phyloP scores from a whole-genome alignment of 64 coral and sea anemone genomes.

The Montipora sp. region DNA sequence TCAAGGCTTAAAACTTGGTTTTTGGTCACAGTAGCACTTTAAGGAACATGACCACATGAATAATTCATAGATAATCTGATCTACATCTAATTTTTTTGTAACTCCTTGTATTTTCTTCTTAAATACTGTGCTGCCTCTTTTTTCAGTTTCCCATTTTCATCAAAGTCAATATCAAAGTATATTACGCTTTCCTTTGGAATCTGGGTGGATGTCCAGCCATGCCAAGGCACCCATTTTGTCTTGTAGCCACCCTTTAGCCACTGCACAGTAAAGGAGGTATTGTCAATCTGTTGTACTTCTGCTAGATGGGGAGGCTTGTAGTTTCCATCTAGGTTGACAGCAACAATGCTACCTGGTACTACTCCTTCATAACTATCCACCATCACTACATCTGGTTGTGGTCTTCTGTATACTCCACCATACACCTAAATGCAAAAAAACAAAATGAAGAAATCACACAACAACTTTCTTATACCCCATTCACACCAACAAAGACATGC shows the following conservation, averaged over 20 bases:
- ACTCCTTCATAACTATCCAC: neutral
- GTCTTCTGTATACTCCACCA: conserved; percentile 10
- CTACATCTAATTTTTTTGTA: conserved; percentile 3
- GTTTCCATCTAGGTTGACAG: conserved; percentile 13
- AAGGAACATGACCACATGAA: no score
- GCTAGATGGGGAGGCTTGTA: conserved; percentile 25
- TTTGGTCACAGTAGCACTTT: no score
- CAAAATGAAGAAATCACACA: no score
- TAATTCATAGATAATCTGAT: neutral
- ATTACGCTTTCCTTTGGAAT: conserved; percentile 46
- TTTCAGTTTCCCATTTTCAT: neutral
- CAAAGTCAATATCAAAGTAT: conserved; percentile 8
- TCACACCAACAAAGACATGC: no score
- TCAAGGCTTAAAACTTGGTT: no score
- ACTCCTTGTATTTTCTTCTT: no score
- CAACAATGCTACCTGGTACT: neutral
- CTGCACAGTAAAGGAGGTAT: neutral
- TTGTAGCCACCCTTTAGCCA: conserved; percentile 36
- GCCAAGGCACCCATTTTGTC: conserved; percentile 13
- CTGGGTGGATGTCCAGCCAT: neutral
- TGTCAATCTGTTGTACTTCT: neutral
- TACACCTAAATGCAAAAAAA: conserved; percentile 18
- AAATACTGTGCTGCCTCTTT: conserved; percentile 18
- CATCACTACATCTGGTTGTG: neutral
- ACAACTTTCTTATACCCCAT: no score